These are phyloP conservation scores for Drosophila auraria DNA, from an alignment of 1,140 invertebrate species.

Conservation along the genomic window DNA sequence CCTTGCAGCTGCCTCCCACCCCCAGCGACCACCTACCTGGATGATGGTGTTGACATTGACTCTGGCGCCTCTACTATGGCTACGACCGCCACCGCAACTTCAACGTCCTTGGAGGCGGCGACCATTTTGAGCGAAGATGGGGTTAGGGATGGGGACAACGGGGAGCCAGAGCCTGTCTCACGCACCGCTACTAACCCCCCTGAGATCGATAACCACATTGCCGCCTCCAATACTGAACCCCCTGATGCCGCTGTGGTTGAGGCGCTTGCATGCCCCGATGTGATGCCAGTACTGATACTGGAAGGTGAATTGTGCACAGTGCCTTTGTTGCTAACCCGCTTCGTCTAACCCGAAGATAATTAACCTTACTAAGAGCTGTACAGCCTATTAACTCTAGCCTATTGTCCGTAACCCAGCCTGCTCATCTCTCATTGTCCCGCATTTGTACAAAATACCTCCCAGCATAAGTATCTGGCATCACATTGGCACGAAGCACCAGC, in stretches of 20 bases:
- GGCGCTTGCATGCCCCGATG: slow-evolving; percentile 82
- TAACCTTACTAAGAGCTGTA: slow-evolving; percentile 62
- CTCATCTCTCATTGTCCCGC: slow-evolving; percentile 20
- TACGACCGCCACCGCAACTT: slow-evolving; percentile 8
- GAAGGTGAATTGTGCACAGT: slow-evolving; percentile 83
- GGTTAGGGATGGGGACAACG: slow-evolving; percentile 19
- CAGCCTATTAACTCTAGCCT: slow-evolving; percentile 41
- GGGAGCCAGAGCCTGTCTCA: slow-evolving; percentile 10
- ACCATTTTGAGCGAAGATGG: slow-evolving; percentile 40
- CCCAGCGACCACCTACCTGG: slow-evolving; percentile 21
- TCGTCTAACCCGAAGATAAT: slow-evolving; percentile 31
- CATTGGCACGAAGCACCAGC: slow-evolving; percentile 38
- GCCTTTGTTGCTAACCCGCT: slow-evolving; percentile 57
- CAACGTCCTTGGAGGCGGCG: slow-evolving; percentile 35
- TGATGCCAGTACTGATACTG: slow-evolving; percentile 84
- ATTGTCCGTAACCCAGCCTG: slow-evolving; percentile 6
- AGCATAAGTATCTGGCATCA: slow-evolving; percentile 53
- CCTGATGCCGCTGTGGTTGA: slow-evolving; percentile 36
- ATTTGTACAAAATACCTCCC: slow-evolving; percentile 66
- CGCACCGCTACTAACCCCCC: slow-evolving; percentile 40
- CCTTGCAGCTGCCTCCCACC: slow-evolving; percentile 70
- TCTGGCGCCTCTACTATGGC: slow-evolving; percentile 22
- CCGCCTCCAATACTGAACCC: slow-evolving; percentile 31
- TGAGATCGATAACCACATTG: slow-evolving; percentile 55
- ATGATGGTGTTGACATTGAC: slow-evolving; percentile 49